A percentile compares a stretch with the other conserved stretches of the same genome.
Conservation (phyloP, 2,797 vertebrate species). For the Esox masquinongy region DNA sequence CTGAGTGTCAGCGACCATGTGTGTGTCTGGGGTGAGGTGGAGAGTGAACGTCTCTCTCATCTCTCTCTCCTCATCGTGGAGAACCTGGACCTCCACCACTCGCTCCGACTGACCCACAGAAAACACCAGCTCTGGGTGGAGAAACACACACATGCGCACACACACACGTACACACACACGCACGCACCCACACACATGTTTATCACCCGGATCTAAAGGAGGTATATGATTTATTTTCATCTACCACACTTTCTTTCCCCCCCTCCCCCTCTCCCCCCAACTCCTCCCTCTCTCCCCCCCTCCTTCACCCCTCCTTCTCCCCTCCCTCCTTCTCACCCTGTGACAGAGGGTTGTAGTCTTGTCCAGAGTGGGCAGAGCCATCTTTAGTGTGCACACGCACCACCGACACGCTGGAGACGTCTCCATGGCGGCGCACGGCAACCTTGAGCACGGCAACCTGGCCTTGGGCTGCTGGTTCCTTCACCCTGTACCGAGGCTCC, state of each 20-base stretch:
- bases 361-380: conserved; percentile 72
- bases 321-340: conserved; percentile 57
- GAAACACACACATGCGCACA: too few species aligned
- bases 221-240: too few species aligned
- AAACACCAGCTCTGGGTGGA: conserved; percentile 71
- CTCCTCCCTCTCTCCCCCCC: too few species aligned
- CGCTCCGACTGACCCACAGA: conserved; percentile 71
- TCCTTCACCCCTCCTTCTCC: not conserved
- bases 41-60: conserved; percentile 74
- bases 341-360: conserved; percentile 76
- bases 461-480: conserved; percentile 64
- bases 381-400: conserved; percentile 76
- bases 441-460: conserved; percentile 65
- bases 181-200: too few species aligned
- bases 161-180: too few species aligned
- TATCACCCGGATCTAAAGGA: too few species aligned
- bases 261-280: too few species aligned
- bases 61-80: conserved; percentile 72
- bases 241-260: too few species aligned
- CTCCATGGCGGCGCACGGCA: conserved; percentile 62
- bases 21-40: conserved; percentile 75
- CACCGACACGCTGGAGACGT: conserved; percentile 71
- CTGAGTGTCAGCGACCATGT: conserved; percentile 76
- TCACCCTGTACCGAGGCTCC: conserved; percentile 69
- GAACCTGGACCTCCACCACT: conserved; percentile 69